A percentile compares a stretch with the other conserved stretches of the same genome.
Conservation (phyloP, 2,797 vertebrate genomes). For the Ctenochaetus hawaiiensis region DNA sequence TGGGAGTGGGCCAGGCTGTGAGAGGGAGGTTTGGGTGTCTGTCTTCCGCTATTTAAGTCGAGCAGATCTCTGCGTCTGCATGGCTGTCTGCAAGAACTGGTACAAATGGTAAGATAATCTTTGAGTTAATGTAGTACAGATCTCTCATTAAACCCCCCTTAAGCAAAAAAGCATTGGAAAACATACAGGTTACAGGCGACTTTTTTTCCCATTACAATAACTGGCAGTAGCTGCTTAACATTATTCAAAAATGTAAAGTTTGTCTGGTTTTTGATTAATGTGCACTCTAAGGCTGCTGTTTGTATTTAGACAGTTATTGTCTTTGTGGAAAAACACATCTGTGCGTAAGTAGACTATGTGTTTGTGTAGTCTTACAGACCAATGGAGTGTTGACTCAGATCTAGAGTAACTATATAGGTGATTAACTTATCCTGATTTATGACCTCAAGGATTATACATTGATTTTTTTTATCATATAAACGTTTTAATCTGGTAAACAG, state of each 20-base stretch:
- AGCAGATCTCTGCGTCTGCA: slow-evolving; percentile 96
- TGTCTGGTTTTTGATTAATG: not conserved
- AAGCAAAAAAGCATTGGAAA: not conserved
- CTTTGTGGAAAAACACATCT: no score
- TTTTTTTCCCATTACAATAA: not conserved
- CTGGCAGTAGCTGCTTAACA: not conserved
- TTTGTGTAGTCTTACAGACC: no score
- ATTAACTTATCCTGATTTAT: no score
- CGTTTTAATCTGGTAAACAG: not conserved
- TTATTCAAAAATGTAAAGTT: not conserved
- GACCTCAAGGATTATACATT: no score
- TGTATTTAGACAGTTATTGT: no score
- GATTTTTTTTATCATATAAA: not conserved
- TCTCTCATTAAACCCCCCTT: not conserved
- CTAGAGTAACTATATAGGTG: no score
- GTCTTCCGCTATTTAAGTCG: slow-evolving; percentile 97
- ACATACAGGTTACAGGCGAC: not conserved
- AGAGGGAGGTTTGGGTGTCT: slow-evolving; percentile 98
- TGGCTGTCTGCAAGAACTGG: slow-evolving; percentile 99
- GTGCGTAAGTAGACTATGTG: no score
- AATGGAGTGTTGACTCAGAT: no score
- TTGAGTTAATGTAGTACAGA: not conserved
- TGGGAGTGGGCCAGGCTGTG: slow-evolving; percentile 89
- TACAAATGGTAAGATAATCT: slow-evolving; percentile 96
- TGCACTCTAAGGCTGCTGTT: no score